phyloP scores from a whole-genome alignment of 2,113 vertebrate species.

The Sylvia atricapilla region DNA sequence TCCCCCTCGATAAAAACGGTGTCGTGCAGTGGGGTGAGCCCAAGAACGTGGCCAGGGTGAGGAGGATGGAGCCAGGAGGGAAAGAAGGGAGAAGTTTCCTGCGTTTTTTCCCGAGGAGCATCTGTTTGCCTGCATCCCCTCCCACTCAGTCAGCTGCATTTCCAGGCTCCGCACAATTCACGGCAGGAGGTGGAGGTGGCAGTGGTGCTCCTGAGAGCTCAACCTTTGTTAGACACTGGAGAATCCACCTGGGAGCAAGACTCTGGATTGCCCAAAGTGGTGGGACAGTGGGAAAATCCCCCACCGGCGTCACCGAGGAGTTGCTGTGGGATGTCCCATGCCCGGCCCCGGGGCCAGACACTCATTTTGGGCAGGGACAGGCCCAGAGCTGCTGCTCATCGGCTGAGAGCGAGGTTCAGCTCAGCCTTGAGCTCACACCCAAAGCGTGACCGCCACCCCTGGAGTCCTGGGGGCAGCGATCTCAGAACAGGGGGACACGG shows the following conservation, averaged over 20 bases:
- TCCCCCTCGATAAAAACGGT: neutral
- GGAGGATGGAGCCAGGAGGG: neutral
- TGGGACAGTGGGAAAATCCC: neutral
- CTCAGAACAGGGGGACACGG: fast-evolving
- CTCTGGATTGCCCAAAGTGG: neutral
- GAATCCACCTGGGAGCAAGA: neutral
- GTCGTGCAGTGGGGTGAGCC: neutral
- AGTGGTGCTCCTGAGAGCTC: neutral
- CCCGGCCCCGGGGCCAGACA: neutral
- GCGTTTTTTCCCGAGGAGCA: neutral
- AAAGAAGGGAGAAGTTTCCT: neutral
- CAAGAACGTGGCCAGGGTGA: fast-evolving
- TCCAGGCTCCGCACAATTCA: neutral
- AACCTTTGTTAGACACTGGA: neutral
- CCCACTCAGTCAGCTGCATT: neutral
- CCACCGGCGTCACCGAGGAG: fast-evolving
- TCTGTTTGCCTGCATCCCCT: neutral
- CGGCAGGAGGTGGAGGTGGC: neutral
- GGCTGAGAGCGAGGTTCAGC: neutral
- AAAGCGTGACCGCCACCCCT: neutral
- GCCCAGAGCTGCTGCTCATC: neutral
- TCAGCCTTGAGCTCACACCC: neutral
- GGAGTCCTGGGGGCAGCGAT: fast-evolving
- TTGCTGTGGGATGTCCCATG: neutral
- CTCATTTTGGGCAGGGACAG: neutral